Evolutionary conservation across 2,888 invertebrate genomes (phyloP).

Genomic region (Aleiodes testaceus): DNA sequence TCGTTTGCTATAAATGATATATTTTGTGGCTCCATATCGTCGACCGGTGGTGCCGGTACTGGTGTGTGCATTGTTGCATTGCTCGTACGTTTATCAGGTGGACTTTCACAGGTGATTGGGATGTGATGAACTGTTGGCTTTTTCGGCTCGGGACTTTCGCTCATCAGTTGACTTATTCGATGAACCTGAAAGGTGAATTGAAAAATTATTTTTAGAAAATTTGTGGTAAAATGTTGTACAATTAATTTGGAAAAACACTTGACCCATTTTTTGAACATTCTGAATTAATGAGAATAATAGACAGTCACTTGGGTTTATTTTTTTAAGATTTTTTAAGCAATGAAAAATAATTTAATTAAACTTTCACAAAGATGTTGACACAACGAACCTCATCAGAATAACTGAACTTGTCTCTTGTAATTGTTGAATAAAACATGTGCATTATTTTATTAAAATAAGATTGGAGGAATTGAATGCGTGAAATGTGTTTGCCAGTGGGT

Average conservation of each 20-base stretch:
- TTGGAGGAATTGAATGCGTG: slow-evolving; percentile 44
- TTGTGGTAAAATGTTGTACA: not conserved
- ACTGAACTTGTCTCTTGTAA: slow-evolving; percentile 51
- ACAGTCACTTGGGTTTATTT: not conserved
- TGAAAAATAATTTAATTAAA: not conserved
- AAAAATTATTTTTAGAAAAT: not conserved
- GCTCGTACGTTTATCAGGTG: slow-evolving; percentile 66
- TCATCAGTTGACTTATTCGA: slow-evolving; percentile 72
- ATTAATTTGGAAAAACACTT: slow-evolving; percentile 3
- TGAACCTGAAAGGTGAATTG: slow-evolving; percentile 62
- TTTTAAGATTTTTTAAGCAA: not conserved
- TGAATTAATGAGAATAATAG: not conserved
- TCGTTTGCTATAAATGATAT: slow-evolving; percentile 85
- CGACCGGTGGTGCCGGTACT: slow-evolving; percentile 81
- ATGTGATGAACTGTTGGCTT: slow-evolving; percentile 68
- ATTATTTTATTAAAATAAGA: slow-evolving; percentile 53
- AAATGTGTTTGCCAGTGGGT: slow-evolving; percentile 49
- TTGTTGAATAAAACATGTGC: slow-evolving; percentile 59
- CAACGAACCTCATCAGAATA: slow-evolving; percentile 58
- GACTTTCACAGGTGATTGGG: slow-evolving; percentile 67
- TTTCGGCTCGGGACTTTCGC: slow-evolving; percentile 69
- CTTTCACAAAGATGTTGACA: not conserved
- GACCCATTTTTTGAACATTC: slow-evolving; percentile 53
- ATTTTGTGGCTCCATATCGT: slow-evolving; percentile 95
- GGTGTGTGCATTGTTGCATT: slow-evolving; percentile 75